Percentiles rank a stretch among this genome's conserved stretches.
Conservation (phyloP, 2,797 vertebrate species). For the Micromesistius poutassou region DNA sequence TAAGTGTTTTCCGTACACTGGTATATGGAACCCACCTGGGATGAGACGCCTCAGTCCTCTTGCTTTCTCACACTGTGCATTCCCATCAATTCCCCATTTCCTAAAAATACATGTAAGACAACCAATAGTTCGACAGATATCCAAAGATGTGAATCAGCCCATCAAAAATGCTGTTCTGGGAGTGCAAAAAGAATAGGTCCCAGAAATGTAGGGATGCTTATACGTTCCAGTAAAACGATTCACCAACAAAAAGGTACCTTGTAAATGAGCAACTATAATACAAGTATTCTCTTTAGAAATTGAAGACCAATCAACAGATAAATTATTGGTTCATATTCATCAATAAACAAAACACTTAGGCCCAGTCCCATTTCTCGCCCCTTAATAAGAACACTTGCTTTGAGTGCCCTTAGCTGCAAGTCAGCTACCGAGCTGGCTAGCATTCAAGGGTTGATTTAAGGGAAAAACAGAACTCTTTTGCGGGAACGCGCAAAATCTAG, state of each 20-base stretch:
- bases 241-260: background rate
- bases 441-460: too few relatives aligned
- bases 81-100: background rate
- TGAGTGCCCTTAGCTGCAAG: too few relatives aligned
- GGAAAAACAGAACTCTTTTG: too few relatives aligned
- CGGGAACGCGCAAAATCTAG: too few relatives aligned
- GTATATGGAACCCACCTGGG: too few relatives aligned
- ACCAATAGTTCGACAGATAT: background rate
- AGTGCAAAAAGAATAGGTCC: background rate
- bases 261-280: background rate
- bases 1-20: too few relatives aligned
- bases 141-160: background rate
- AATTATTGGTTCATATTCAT: background rate
- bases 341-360: background rate
- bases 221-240: background rate
- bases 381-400: too few relatives aligned
- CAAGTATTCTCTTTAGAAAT: background rate
- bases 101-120: background rate
- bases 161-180: slow-evolving; percentile 9
- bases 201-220: background rate
- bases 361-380: too few relatives aligned
- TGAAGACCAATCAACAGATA: background rate
- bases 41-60: background rate
- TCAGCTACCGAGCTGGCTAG: too few relatives aligned
- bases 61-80: background rate